A percentile compares a stretch with the other conserved stretches of the same genome.
phyloP scores from a whole-genome alignment of 1,140 invertebrate species.

The Heliconius himera region DNA sequence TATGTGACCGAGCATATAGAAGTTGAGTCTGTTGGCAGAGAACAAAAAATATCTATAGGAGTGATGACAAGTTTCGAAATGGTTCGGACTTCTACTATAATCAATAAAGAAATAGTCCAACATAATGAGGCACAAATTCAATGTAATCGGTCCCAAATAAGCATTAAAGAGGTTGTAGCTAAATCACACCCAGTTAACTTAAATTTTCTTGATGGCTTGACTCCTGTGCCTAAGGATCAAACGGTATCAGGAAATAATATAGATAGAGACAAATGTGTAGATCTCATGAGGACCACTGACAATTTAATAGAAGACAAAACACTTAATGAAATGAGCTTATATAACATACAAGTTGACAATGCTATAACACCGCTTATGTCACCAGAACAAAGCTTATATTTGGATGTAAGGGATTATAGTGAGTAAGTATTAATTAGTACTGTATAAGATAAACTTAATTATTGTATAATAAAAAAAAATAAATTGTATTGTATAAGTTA shows the following conservation, averaged over 20 bases:
- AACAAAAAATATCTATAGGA: slow-evolving; percentile 86
- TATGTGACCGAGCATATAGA: slow-evolving; percentile 57
- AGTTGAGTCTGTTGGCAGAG: slow-evolving; percentile 83
- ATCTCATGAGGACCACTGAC: slow-evolving; percentile 42
- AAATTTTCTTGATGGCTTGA: slow-evolving; percentile 70
- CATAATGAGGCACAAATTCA: slow-evolving; percentile 68
- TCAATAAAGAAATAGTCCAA: slow-evolving; percentile 69
- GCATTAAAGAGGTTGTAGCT: slow-evolving; percentile 65
- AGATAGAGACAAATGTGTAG: slow-evolving; percentile 24
- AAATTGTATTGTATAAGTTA: too few species aligned
- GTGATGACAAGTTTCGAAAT: slow-evolving; percentile 88
- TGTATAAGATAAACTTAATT: not conserved
- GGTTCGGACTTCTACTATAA: slow-evolving; percentile 80
- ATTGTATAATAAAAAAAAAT: too few species aligned
- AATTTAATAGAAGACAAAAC: slow-evolving; percentile 60
- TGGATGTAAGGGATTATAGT: slow-evolving; percentile 84
- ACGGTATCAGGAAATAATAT: slow-evolving; percentile 37
- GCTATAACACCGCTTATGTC: slow-evolving; percentile 81
- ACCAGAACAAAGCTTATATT: slow-evolving; percentile 83
- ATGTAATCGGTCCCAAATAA: slow-evolving; percentile 70
- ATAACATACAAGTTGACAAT: slow-evolving; percentile 81
- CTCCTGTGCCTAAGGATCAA: slow-evolving; percentile 46
- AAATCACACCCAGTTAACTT: slow-evolving; percentile 58
- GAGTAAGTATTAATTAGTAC: slow-evolving; percentile 60
- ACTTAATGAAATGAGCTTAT: slow-evolving; percentile 81